phyloP scores from a whole-genome alignment of 1,140 invertebrate species.

The Laupala kohalensis region DNA sequence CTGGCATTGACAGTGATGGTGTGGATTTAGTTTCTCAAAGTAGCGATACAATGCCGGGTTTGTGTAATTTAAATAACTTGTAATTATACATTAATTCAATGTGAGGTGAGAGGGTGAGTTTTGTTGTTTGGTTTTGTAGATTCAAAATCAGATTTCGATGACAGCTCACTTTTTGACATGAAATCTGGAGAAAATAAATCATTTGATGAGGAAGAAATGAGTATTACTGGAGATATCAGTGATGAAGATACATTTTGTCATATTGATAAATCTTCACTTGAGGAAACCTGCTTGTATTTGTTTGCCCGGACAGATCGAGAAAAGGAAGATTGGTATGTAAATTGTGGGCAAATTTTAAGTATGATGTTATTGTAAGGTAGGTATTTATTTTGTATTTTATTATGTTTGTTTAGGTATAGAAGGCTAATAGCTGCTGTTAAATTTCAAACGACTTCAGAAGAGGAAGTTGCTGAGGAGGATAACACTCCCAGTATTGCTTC shows the following conservation, averaged over 20 bases:
- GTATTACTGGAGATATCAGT: slow-evolving; percentile 8
- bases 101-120: too few species aligned
- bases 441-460: background rate
- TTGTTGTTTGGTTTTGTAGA: too few species aligned
- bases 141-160: background rate
- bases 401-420: background rate
- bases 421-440: background rate
- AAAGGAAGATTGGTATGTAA: slow-evolving; percentile 74
- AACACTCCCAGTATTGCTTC: background rate
- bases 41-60: background rate
- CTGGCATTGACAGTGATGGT: background rate
- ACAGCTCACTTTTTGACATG: background rate
- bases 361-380: background rate
- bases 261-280: slow-evolving; percentile 14
- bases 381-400: background rate
- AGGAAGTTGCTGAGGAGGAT: background rate
- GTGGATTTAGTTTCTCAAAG: background rate
- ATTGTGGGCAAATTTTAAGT: too few species aligned
- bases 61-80: too few species aligned
- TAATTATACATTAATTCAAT: too few species aligned
- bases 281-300: slow-evolving; percentile 40
- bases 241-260: slow-evolving; percentile 17
- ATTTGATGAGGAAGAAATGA: slow-evolving; percentile 23
- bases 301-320: slow-evolving; percentile 73
- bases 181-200: slow-evolving; percentile 1